These are phyloP conservation scores for Pseudomugil gertrudae DNA, from an alignment of 2,797 vertebrate genomes.

Conservation along the genomic window DNA sequence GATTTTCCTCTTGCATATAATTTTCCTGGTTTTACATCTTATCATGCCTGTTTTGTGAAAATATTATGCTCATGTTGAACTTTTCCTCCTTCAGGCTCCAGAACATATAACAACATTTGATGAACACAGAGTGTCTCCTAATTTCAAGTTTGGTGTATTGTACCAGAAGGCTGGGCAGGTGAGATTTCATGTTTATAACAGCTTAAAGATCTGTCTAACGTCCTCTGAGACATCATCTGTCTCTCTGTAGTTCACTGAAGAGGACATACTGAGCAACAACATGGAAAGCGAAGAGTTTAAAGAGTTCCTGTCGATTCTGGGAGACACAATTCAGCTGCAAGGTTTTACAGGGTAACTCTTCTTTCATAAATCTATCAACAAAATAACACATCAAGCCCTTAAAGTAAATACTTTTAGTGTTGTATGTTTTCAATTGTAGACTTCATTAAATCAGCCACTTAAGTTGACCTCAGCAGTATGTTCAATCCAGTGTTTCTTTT, in stretches of 20 bases:
- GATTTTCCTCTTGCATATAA: background rate
- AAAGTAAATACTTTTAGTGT: background rate
- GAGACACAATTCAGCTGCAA: conserved; percentile 77
- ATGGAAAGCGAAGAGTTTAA: conserved; percentile 82
- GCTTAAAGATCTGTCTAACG: conserved; percentile 14
- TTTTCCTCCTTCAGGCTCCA: conserved; percentile 75
- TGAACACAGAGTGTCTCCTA: conserved; percentile 83
- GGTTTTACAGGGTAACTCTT: conserved; percentile 78
- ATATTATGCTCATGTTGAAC: background rate
- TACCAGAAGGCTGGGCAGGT: conserved; percentile 84
- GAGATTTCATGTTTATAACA: conserved; percentile 16
- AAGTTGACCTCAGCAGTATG: background rate
- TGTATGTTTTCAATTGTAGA: background rate
- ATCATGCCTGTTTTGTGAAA: background rate
- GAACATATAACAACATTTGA: conserved; percentile 84
- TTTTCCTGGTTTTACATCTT: background rate
- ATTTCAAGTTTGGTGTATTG: conserved; percentile 86
- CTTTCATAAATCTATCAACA: background rate
- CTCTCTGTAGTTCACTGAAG: conserved; percentile 79
- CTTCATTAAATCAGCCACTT: background rate
- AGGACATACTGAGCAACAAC: conserved; percentile 83
- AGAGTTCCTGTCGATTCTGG: conserved; percentile 82
- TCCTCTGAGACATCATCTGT: conserved; percentile 30
- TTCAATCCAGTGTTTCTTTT: background rate
- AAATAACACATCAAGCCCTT: conserved; percentile 11